Conservation (phyloP, 2,113 vertebrate species). For the Archilochus colubris region DNA sequence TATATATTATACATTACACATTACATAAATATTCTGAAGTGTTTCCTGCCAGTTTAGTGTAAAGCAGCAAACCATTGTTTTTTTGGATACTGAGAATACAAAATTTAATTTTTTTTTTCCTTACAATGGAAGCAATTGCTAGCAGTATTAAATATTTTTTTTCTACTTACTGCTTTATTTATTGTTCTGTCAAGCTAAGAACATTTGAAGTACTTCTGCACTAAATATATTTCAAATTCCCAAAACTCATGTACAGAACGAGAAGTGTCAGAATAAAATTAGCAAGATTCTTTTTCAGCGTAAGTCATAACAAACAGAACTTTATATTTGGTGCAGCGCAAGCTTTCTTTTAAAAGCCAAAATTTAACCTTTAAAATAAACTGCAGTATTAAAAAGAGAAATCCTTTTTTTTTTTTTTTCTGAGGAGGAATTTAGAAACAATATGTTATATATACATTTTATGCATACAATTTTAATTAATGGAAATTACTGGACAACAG, state of each 20-base stretch:
- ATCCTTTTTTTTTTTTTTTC: not conserved
- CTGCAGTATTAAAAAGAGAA: not conserved
- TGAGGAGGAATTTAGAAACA: constrained; percentile 6
- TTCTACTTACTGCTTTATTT: constrained; percentile 35
- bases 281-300: not conserved
- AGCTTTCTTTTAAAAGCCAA: not conserved
- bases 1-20: not conserved
- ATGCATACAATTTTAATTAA: constrained; percentile 14
- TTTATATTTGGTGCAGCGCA: not conserved
- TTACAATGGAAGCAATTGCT: not conserved
- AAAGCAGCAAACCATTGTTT: not conserved
- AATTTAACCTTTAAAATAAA: constrained; percentile 38
- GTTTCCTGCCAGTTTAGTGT: not conserved
- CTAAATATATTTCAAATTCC: constrained; percentile 29
- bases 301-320: constrained; percentile 38
- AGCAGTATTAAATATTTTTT: not conserved
- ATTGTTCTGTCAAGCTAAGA: constrained; percentile 42
- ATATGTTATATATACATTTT: not conserved
- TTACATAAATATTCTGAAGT: not conserved
- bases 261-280: constrained; percentile 50
- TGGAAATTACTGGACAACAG: not conserved
- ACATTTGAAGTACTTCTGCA: constrained; percentile 16
- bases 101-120: not conserved
- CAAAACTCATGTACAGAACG: constrained; percentile 26
- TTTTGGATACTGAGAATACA: not conserved